phyloP scores from a whole-genome alignment of 2,113 vertebrate genomes.

The Lonchura striata region DNA sequence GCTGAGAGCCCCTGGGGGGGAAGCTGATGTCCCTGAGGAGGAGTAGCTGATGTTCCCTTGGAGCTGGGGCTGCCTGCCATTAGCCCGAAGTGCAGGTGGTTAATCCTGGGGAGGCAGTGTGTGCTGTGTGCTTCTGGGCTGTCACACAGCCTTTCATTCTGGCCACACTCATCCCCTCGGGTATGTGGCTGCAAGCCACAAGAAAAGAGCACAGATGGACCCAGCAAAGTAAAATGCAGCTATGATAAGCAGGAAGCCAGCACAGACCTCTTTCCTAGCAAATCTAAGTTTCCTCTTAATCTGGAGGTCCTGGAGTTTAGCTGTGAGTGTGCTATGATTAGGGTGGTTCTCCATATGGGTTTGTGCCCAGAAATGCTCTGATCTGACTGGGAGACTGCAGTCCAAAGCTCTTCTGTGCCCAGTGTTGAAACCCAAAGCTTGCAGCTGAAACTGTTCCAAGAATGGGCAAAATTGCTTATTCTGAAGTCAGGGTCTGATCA shows the following conservation, averaged over 20 bases:
- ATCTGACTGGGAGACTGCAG: not conserved
- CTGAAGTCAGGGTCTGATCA: not conserved
- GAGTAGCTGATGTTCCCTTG: not conserved
- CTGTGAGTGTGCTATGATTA: not conserved
- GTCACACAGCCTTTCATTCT: not conserved
- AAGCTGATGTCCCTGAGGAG: not conserved
- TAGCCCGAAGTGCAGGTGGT: not conserved
- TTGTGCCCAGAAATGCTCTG: not conserved
- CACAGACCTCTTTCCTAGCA: not conserved
- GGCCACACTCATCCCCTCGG: not conserved
- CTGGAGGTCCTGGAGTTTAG: not conserved
- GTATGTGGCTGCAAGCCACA: not conserved
- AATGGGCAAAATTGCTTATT: not conserved
- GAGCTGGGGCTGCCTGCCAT: accelerated
- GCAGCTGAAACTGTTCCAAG: not conserved
- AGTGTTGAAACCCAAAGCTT: not conserved
- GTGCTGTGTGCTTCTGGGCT: not conserved
- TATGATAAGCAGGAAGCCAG: not conserved
- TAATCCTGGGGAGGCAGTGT: not conserved
- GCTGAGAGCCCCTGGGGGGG: too few species aligned
- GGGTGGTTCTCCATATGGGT: not conserved
- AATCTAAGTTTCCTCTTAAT: not conserved
- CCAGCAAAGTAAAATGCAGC: not conserved
- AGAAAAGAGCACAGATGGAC: not conserved
- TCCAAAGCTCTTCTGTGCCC: not conserved